These are phyloP conservation scores for Panthera leo DNA, from an alignment of 2,113 vertebrate genomes.

Conservation along the genomic window DNA sequence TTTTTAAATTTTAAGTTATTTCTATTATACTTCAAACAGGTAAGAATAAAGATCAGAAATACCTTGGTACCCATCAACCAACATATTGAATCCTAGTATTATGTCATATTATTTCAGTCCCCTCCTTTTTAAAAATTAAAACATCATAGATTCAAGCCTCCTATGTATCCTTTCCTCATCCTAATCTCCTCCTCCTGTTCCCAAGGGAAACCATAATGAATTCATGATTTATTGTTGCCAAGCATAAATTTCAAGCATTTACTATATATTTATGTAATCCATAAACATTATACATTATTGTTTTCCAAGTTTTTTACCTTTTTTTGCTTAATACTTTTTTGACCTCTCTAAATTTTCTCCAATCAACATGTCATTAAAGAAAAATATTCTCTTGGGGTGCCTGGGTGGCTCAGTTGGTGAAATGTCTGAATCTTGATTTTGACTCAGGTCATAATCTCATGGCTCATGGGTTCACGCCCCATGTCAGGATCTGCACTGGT, in stretches of 20 bases:
- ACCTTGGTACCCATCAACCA: not conserved
- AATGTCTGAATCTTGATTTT: too few species aligned
- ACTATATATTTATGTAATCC: not conserved
- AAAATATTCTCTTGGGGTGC: not conserved
- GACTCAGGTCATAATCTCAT: too few species aligned
- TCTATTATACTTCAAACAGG: not conserved
- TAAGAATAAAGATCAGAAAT: not conserved
- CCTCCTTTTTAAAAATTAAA: not conserved
- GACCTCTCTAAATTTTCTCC: not conserved
- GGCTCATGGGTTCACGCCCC: too few species aligned
- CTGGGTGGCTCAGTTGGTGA: too few species aligned
- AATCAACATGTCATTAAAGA: not conserved
- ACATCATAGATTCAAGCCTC: not conserved
- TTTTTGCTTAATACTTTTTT: not conserved
- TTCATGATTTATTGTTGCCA: not conserved
- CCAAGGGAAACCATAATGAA: not conserved
- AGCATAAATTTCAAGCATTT: not conserved
- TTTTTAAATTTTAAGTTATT: not conserved
- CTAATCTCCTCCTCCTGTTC: not conserved
- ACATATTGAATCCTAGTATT: not conserved
- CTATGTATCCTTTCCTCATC: not conserved
- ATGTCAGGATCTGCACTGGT: too few species aligned
- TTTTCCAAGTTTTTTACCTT: not conserved
- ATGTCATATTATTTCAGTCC: not conserved
- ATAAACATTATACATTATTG: not conserved